Evolutionary conservation across 2,113 vertebrate genomes (phyloP).

Genomic region (Daphoenositta chrysoptera): DNA sequence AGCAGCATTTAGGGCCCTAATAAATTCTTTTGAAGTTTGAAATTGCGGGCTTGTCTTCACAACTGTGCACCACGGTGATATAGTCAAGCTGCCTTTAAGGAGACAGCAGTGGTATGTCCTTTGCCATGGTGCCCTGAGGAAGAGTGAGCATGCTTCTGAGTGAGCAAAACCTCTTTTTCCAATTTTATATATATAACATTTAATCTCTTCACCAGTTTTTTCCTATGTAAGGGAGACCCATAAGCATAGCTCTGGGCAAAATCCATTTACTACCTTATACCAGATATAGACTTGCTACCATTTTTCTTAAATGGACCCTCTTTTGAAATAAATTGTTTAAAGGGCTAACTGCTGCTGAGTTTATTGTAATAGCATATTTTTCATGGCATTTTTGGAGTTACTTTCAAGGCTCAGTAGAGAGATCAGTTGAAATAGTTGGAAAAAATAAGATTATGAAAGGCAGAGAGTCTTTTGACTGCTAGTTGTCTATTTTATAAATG

Average conservation of each 20-base stretch:
- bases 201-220: not conserved
- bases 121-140: not conserved
- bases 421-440: not conserved
- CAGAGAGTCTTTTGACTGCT: not conserved
- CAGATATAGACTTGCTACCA: not conserved
- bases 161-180: not conserved
- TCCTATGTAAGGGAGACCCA: not conserved
- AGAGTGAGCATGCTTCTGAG: not conserved
- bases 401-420: not conserved
- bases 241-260: not conserved
- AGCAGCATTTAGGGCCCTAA: conserved; percentile 4
- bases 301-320: not conserved
- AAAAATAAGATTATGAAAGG: not conserved
- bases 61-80: not conserved
- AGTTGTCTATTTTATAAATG: not conserved
- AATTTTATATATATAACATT: not conserved
- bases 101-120: not conserved
- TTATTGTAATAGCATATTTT: not conserved
- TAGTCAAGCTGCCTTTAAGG: not conserved
- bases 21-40: conserved; percentile 19
- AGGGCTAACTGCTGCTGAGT: not conserved
- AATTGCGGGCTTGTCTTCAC: not conserved
- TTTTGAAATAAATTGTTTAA: not conserved
- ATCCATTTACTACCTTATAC: not conserved
- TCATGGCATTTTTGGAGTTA: not conserved